Evolutionary conservation across 1,140 invertebrate species (phyloP), one percentile per base, ranked within the genome.

Genomic region (Drosophila repleta): DNA sequence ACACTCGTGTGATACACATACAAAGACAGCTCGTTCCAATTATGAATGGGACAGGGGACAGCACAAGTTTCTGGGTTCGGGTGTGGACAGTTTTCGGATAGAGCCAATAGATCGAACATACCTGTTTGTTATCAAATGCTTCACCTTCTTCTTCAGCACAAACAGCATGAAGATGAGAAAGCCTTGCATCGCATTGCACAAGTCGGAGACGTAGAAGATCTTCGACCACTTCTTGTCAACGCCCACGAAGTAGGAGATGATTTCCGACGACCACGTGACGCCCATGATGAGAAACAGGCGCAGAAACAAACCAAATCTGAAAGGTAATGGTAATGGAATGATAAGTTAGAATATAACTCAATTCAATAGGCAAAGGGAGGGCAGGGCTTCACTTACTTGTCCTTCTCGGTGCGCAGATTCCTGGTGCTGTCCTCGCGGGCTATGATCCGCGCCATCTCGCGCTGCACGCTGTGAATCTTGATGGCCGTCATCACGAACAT

Each of bases 211-310:
- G 66, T 94, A 94, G 91, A 94, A 95, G n/a, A 93, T 67, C 63
- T 89, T 90, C 6, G 69, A 89, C 89, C n/a, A 91, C 32, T 49
- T 90, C 74, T 56, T 91, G 76, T 74, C 80, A 77, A 5, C 62
- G 52, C 68, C 90, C 15, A 93, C 90, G 43, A 93, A 76, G 92
- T 93, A 96, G 0, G 95, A 95, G 18, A 96, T 84, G 39, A 95
- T 93, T 82, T 96, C 95, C 91, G 94, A 93, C 2, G 93, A 92
- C 95, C 95, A 96, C 58, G 94, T 95, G 1, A 96, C 93, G 4
- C 95, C 95, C 95, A 96, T 96, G 0, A 96, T 94, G 18, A 96
- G 92, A 60, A 96, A 95, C 4, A 96, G 89, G 68, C 96, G 95
- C 46, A 96, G 65, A 70, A 95, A 96, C 0, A 96, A 82, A 56